Conservation (phyloP, 2,113 vertebrate genomes). For the Hyperopisus bebe region DNA sequence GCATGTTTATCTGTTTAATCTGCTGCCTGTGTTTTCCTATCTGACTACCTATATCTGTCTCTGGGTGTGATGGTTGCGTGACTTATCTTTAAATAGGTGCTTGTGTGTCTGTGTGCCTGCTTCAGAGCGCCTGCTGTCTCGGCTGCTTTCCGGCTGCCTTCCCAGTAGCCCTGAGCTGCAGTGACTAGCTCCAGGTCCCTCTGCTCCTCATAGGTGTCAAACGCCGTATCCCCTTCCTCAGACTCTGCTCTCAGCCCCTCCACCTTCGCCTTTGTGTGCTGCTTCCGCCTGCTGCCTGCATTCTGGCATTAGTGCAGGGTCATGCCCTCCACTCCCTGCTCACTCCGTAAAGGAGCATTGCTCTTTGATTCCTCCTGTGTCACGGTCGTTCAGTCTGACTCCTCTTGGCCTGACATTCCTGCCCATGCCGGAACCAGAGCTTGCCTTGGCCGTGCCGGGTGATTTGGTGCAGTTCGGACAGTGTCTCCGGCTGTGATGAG, state of each 20-base stretch:
- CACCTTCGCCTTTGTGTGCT: not conserved
- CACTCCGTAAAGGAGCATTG: not conserved
- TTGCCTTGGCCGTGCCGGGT: not conserved
- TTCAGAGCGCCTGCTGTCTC: not conserved
- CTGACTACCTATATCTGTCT: slow-evolving; percentile 27
- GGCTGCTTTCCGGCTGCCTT: not conserved
- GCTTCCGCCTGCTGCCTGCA: not conserved
- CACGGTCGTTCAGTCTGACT: not conserved
- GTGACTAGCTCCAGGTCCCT: not conserved
- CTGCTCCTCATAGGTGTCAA: not conserved
- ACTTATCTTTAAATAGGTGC: slow-evolving; percentile 34
- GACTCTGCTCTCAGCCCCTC: not conserved
- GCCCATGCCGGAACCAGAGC: not conserved
- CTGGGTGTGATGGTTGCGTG: slow-evolving; percentile 35
- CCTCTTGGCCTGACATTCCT: not conserved
- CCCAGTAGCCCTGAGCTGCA: not conserved
- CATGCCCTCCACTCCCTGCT: not conserved
- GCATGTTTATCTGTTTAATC: slow-evolving; percentile 38
- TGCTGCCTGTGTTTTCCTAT: slow-evolving; percentile 43
- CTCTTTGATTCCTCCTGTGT: not conserved
- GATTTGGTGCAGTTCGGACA: not conserved
- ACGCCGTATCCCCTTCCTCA: not conserved
- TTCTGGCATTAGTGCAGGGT: not conserved
- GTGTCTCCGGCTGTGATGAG: not conserved
- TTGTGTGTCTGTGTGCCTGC: slow-evolving; percentile 23